Evolutionary conservation across 2,113 vertebrate species (phyloP).

Genomic region (Electrona antarctica): DNA sequence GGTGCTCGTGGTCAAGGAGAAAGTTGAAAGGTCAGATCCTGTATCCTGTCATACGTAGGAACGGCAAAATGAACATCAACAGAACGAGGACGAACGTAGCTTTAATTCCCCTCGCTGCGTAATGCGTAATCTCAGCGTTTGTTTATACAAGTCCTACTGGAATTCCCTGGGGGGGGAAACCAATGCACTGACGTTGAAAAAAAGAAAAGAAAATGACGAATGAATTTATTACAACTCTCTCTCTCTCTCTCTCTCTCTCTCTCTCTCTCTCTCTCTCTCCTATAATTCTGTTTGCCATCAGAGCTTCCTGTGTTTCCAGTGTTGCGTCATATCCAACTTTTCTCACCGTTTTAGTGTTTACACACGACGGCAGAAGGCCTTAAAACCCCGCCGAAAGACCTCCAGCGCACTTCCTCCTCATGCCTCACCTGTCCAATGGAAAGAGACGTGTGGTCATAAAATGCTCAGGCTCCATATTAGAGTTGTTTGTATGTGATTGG

Average conservation of each 20-base stretch:
- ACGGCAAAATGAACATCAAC: slow-evolving; percentile 71
- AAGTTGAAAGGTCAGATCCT: slow-evolving; percentile 61
- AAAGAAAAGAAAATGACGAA: slow-evolving; percentile 34
- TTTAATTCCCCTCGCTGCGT: slow-evolving; percentile 52
- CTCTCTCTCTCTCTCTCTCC: slow-evolving; percentile 49
- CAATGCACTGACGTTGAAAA: slow-evolving; percentile 63
- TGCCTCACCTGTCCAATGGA: slow-evolving; percentile 53
- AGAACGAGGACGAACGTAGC: slow-evolving; percentile 51
- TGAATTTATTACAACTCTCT: slow-evolving; percentile 64
- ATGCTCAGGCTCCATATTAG: slow-evolving; percentile 38
- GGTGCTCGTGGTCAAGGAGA: slow-evolving; percentile 29
- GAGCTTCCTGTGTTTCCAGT: slow-evolving; percentile 42
- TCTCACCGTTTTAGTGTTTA: slow-evolving; percentile 46
- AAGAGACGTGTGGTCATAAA: slow-evolving; percentile 54
- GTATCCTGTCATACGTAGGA: slow-evolving; percentile 60
- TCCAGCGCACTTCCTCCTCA: slow-evolving; percentile 40
- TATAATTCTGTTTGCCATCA: slow-evolving; percentile 59
- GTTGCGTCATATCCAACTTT: slow-evolving; percentile 61
- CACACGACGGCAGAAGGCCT: slow-evolving; percentile 50
- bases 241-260: slow-evolving; percentile 51
- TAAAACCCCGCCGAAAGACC: slow-evolving; percentile 47
- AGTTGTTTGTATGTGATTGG: slow-evolving; percentile 27
- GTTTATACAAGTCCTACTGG: slow-evolving; percentile 65
- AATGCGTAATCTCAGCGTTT: slow-evolving; percentile 62
- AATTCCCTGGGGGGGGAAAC: slow-evolving; percentile 77